These are phyloP conservation scores for Chelon auratus DNA, from an alignment of 2,797 vertebrate genomes.

Conservation along the genomic window DNA sequence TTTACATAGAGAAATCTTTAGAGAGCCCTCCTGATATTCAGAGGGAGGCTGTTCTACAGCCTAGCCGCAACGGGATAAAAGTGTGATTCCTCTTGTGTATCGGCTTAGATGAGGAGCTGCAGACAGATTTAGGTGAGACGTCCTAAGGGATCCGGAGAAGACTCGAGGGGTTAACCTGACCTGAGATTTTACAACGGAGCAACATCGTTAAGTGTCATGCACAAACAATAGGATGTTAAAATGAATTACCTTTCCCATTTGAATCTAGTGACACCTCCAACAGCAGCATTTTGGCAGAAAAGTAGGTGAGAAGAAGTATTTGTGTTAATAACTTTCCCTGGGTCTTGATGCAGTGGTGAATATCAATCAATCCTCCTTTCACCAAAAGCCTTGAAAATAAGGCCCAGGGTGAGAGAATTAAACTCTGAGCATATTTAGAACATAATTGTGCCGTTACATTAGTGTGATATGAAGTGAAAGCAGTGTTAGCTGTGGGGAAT, in stretches of 20 bases:
- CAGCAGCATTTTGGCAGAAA: not conserved
- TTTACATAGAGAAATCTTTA: not conserved
- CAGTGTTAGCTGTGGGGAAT: slow-evolving; percentile 21
- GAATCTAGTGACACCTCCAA: not conserved
- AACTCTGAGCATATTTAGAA: slow-evolving; percentile 18
- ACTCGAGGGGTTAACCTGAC: not conserved
- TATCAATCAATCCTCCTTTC: slow-evolving; percentile 22
- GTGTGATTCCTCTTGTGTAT: not conserved
- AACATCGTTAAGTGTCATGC: slow-evolving; percentile 2
- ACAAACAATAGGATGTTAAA: slow-evolving; percentile 6
- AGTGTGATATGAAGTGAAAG: slow-evolving; percentile 21
- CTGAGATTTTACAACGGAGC: not conserved
- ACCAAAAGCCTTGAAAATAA: slow-evolving; percentile 31
- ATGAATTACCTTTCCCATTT: not conserved
- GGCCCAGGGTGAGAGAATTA: slow-evolving; percentile 13
- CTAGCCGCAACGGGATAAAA: not conserved
- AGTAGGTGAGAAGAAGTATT: slow-evolving; percentile 32
- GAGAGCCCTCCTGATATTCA: slow-evolving; percentile 12
- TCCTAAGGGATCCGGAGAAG: not conserved
- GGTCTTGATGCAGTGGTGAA: slow-evolving; percentile 33
- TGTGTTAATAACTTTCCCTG: slow-evolving; percentile 35
- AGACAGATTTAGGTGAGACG: slow-evolving; percentile 10
- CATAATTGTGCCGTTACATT: slow-evolving; percentile 19
- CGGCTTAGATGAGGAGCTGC: not conserved
- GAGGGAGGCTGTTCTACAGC: not conserved